Percentiles rank a stretch among this genome's conserved stretches.
These are phyloP conservation scores for Helicoverpa zea DNA, from an alignment of 1,140 invertebrate genomes.

Conservation along the genomic window DNA sequence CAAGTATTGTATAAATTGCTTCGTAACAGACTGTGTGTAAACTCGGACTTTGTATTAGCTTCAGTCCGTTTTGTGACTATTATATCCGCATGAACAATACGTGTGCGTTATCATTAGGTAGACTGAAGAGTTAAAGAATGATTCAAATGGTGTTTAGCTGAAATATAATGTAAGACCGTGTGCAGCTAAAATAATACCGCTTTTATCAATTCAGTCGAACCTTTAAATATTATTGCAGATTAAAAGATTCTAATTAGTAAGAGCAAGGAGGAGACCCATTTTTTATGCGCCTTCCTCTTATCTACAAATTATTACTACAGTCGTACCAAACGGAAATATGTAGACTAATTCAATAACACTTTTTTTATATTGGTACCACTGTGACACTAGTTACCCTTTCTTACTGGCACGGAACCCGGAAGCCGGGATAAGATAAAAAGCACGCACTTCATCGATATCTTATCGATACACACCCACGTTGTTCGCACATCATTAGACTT, in stretches of 20 bases:
- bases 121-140: neutral
- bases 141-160: neutral
- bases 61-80: neutral
- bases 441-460: neutral
- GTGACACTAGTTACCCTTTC: neutral
- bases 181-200: too few relatives aligned
- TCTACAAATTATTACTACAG: too few relatives aligned
- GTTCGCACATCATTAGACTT: neutral
- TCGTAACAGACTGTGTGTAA: neutral
- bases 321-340: too few relatives aligned
- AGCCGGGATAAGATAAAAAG: conserved; percentile 14
- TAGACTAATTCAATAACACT: too few relatives aligned
- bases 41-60: neutral
- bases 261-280: too few relatives aligned
- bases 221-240: too few relatives aligned
- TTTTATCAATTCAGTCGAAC: too few relatives aligned
- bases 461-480: conserved; percentile 20
- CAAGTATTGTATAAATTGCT: conserved; percentile 1
- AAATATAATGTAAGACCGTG: neutral
- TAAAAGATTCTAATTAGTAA: too few relatives aligned
- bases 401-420: neutral
- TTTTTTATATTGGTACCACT: too few relatives aligned
- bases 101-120: neutral
- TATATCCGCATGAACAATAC: neutral
- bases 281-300: too few relatives aligned